Percentiles rank a stretch among this genome's conserved stretches.
Conservation (phyloP, 1,140 invertebrate species). For the Goniozus legneri region DNA sequence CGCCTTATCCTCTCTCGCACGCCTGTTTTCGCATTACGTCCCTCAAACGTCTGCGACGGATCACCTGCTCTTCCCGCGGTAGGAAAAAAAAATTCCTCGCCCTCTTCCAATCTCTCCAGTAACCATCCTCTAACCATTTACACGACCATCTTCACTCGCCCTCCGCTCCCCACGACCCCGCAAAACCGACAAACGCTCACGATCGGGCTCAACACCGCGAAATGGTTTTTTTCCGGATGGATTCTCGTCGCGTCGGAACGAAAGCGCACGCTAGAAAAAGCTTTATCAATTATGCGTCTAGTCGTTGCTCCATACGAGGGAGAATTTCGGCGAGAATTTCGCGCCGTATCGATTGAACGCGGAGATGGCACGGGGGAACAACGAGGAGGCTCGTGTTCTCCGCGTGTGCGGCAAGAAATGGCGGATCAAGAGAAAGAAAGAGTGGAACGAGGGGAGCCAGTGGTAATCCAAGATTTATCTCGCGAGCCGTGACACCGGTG, state of each 20-base stretch:
- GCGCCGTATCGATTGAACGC: no score
- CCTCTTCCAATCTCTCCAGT: background rate
- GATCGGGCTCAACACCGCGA: background rate
- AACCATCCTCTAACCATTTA: background rate
- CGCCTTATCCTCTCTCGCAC: background rate
- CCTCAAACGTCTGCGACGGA: background rate
- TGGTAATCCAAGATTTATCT: slow-evolving; percentile 54
- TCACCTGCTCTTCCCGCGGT: background rate
- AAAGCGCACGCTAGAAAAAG: background rate
- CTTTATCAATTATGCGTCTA: slow-evolving; percentile 5
- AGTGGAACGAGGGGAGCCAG: slow-evolving; percentile 22
- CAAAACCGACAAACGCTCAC: no score
- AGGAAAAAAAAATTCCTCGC: no score
- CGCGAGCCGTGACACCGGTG: slow-evolving; percentile 31
- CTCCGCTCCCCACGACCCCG: no score
- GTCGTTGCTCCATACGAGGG: slow-evolving; percentile 38
- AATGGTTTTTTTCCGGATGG: background rate
- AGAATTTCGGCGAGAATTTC: no score
- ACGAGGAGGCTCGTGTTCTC: slow-evolving; percentile 15
- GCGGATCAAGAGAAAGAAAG: slow-evolving; percentile 15
- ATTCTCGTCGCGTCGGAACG: no score
- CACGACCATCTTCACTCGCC: background rate
- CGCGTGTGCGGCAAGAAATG: slow-evolving; percentile 14
- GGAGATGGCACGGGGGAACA: no score
- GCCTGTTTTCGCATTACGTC: background rate